A percentile compares a stretch with the other conserved stretches of the same genome.
These are phyloP conservation scores for Hypena proboscidalis DNA, from an alignment of 2,888 invertebrate species.

Conservation along the genomic window DNA sequence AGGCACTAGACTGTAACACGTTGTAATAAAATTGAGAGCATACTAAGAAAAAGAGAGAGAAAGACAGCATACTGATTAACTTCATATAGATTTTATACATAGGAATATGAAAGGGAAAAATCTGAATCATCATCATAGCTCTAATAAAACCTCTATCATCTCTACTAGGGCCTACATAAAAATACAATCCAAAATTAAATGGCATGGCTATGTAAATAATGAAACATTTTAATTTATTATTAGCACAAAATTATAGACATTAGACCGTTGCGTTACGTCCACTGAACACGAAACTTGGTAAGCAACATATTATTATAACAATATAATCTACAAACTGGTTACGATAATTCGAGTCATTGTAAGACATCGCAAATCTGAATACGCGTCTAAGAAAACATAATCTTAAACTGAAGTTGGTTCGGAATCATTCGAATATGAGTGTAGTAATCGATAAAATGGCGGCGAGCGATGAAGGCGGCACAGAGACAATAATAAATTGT, in stretches of 20 bases:
- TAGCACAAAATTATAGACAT: neutral
- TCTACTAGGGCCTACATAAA: too few relatives aligned
- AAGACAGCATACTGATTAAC: too few relatives aligned
- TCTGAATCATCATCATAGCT: too few relatives aligned
- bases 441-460: constrained; percentile 81
- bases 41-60: too few relatives aligned
- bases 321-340: neutral
- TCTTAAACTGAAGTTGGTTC: constrained; percentile 14
- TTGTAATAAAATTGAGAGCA: too few relatives aligned
- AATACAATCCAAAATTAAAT: neutral
- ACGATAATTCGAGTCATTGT: neutral
- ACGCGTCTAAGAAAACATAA: constrained; percentile 2
- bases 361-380: neutral
- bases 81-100: too few relatives aligned
- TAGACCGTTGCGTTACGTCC: neutral
- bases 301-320: neutral
- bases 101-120: too few relatives aligned
- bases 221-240: neutral
- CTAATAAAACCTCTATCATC: too few relatives aligned
- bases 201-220: neutral
- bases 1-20: too few relatives aligned
- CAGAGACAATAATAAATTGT: constrained; percentile 85
- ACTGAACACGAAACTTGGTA: neutral
- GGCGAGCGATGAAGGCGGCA: constrained; percentile 79
- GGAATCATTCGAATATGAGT: constrained; percentile 52